Evolutionary conservation across 1,140 invertebrate species (phyloP), one percentile per base, ranked within the genome.

Genomic region (Teleopsis dalmanni): DNA sequence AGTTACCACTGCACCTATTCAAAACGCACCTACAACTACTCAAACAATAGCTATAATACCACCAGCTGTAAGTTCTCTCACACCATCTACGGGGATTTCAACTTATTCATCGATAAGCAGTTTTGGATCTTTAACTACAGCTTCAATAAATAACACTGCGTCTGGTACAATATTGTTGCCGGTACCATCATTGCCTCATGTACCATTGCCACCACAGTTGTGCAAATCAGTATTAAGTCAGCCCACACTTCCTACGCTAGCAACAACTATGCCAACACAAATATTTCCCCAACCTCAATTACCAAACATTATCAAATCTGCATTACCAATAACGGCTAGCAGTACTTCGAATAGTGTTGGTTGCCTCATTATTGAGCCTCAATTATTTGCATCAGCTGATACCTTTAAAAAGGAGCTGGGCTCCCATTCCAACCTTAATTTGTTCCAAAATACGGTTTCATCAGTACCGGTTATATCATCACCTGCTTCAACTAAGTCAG

Each of bases 291-390:
- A 56, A 4, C 54, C 62, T 11, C 59, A 57, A 14, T 40, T 66
- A 2, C 58, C 64, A 19, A 46, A 22, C 48, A 14, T 36, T 53
- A 41, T 51, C 51, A 4, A 53, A 51, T n/a, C 49, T 50, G 14
- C 54, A 38, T 21, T 57, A 53, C 45, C 56, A 33, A 48, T 40
- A 36, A 55, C 34, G 27, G 38, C 11, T 7, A 47, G 48, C 23
- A 51, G 45, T 44, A 47, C 48, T 5, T 45, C 52, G 4, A 60
- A 36, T 18, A 64, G 62, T 42, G 64, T 67, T 7, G 64, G 64
- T 29, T 67, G 64, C 37, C 48, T 67, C n/a, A 67, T 67, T 10
- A 67, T 67, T n/a, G 64, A 67, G 35, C 64, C 64, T n/a, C 59
- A 67, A 53, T 41, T 67, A 0, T 62, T 67, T 18, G 61, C 64